Conservation (phyloP, 1,140 invertebrate species). For the Agrypnia vestita region DNA sequence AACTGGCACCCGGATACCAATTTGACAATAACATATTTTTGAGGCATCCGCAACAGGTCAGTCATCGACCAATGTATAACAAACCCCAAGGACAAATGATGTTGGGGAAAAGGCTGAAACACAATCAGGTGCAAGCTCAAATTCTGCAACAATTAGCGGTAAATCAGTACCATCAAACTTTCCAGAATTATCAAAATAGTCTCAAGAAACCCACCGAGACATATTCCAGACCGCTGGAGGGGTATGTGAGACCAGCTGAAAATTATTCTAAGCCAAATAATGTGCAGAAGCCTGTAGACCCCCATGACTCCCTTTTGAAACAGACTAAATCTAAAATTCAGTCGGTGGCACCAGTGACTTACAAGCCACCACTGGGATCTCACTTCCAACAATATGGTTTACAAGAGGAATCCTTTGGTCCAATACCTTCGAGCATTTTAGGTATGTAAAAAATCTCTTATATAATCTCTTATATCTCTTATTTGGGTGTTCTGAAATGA, state of each 20-base stretch:
- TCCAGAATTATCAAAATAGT: constrained; percentile 65
- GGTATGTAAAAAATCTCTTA: constrained; percentile 61
- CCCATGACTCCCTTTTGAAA: constrained; percentile 54
- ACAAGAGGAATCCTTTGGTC: constrained; percentile 64
- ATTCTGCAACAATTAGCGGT: constrained; percentile 65
- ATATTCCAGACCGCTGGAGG: constrained; percentile 66
- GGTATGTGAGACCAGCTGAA: constrained; percentile 66
- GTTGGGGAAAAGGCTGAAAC: constrained; percentile 56
- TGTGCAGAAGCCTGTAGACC: constrained; percentile 53
- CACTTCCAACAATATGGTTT: constrained; percentile 66
- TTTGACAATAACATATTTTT: constrained; percentile 52
- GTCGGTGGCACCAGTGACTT: constrained; percentile 54
- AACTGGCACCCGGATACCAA: constrained; percentile 61
- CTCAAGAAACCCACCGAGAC: constrained; percentile 64
- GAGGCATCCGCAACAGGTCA: constrained; percentile 51
- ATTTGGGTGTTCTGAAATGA: too few relatives aligned
- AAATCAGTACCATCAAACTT: constrained; percentile 64
- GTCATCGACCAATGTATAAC: constrained; percentile 50
- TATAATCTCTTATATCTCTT: too few relatives aligned
- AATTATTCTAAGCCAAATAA: constrained; percentile 63
- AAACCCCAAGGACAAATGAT: constrained; percentile 50
- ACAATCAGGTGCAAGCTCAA: constrained; percentile 59
- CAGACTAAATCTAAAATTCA: constrained; percentile 55
- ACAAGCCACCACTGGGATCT: constrained; percentile 59
- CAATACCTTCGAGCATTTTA: constrained; percentile 68